phyloP scores from a whole-genome alignment of 1,140 invertebrate genomes.

The Tetramorium simillimum region DNA sequence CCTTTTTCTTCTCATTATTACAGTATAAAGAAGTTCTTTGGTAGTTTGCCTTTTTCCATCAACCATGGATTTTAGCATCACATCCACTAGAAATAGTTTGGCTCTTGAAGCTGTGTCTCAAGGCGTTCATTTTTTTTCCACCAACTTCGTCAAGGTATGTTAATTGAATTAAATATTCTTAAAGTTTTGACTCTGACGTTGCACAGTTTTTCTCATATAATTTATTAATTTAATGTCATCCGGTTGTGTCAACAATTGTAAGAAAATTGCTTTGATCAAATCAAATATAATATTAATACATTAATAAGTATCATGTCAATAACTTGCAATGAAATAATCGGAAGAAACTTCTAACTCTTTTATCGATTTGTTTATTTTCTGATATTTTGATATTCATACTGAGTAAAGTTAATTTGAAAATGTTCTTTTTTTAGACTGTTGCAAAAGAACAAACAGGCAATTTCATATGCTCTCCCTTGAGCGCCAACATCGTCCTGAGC shows the following conservation, averaged over 20 bases:
- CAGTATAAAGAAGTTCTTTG: slow-evolving; percentile 64
- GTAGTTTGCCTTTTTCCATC: slow-evolving; percentile 49
- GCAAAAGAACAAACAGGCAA: slow-evolving; percentile 63
- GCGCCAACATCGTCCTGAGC: slow-evolving; percentile 73
- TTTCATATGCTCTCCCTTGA: slow-evolving; percentile 78
- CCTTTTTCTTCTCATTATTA: slow-evolving; percentile 56
- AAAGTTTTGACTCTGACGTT: no score
- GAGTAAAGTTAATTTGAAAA: neutral
- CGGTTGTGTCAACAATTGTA: neutral
- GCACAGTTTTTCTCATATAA: neutral
- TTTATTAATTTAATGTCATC: neutral
- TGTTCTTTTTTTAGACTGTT: slow-evolving; percentile 64
- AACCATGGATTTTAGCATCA: slow-evolving; percentile 56
- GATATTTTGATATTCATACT: neutral
- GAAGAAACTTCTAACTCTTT: neutral
- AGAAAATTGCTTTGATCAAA: neutral
- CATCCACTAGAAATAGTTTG: neutral
- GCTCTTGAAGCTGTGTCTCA: slow-evolving; percentile 64
- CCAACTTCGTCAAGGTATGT: slow-evolving; percentile 73
- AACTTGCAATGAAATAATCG: neutral
- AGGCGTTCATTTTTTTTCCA: slow-evolving; percentile 69
- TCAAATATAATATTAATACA: no score
- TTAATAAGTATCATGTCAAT: slow-evolving; percentile 1
- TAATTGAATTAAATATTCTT: neutral
- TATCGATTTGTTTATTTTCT: slow-evolving; percentile 1